A percentile compares a stretch with the other conserved stretches of the same genome.
These are phyloP conservation scores for Drosophila triauraria DNA, from an alignment of 1,140 invertebrate genomes.

Conservation along the genomic window DNA sequence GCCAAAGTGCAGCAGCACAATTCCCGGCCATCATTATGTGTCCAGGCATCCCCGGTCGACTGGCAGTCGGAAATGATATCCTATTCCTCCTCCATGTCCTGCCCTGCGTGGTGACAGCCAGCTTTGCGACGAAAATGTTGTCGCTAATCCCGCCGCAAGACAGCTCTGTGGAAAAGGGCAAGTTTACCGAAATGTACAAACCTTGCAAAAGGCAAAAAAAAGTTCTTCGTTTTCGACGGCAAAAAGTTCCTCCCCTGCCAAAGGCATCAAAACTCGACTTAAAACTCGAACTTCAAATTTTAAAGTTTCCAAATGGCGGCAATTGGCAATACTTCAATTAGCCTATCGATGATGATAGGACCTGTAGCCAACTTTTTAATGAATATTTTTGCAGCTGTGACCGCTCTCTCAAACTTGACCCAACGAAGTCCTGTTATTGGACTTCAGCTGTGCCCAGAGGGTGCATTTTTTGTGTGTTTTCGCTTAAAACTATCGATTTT, in stretches of 20 bases:
- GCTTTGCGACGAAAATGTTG: slow-evolving; percentile 11
- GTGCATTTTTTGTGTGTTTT: background rate
- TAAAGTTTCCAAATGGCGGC: slow-evolving; percentile 2
- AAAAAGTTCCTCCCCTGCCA: background rate
- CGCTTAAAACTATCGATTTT: background rate
- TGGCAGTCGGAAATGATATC: slow-evolving; percentile 14
- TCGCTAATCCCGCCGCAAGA: slow-evolving; percentile 16
- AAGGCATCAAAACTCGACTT: background rate
- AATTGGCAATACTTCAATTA: slow-evolving; percentile 9
- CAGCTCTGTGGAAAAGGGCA: slow-evolving; percentile 1
- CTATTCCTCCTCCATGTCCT: no score
- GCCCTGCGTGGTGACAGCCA: slow-evolving; percentile 1
- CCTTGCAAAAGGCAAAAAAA: background rate
- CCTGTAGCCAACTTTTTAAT: slow-evolving; percentile 10
- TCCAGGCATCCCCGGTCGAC: background rate
- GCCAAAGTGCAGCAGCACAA: slow-evolving; percentile 27
- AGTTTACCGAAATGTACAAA: slow-evolving; percentile 6
- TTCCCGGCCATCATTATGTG: slow-evolving; percentile 15
- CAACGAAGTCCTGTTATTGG: background rate
- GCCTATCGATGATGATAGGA: slow-evolving; percentile 10
- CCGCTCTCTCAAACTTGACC: slow-evolving; percentile 1
- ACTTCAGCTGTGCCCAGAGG: background rate
- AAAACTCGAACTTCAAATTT: background rate
- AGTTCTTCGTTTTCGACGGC: no score
- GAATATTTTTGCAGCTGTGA: slow-evolving; percentile 15